These are phyloP conservation scores for Nesogale talazaci DNA, from an alignment of 2,113 vertebrate species.

Conservation along the genomic window DNA sequence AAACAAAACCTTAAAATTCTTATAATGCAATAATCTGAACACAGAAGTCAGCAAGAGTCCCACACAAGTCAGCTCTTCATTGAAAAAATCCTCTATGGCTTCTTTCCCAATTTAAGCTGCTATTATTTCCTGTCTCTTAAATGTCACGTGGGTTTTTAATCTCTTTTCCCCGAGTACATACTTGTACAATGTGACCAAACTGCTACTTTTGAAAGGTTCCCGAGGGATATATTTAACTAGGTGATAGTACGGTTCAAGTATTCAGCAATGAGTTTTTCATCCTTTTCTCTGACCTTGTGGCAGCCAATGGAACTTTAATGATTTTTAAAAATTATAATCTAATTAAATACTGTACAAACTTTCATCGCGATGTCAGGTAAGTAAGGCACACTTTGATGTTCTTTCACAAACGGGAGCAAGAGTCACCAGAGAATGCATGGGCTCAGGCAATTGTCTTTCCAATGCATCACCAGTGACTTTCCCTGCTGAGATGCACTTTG, in stretches of 20 bases:
- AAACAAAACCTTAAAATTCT: too few species aligned
- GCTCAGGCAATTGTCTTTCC: not conserved
- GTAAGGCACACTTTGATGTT: constrained; percentile 57
- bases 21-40: too few species aligned
- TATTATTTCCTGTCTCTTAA: not conserved
- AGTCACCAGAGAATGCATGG: constrained; percentile 44
- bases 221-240: constrained; percentile 52
- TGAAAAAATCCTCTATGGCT: constrained; percentile 17
- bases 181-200: constrained; percentile 54
- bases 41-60: not conserved
- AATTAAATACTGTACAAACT: constrained; percentile 67
- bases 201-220: constrained; percentile 57
- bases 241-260: constrained; percentile 45
- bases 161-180: constrained; percentile 39
- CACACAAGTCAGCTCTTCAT: not conserved
- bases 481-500: constrained; percentile 50
- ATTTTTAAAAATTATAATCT: constrained; percentile 61
- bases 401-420: constrained; percentile 46
- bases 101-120: constrained; percentile 12
- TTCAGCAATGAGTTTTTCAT: constrained; percentile 57
- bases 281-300: constrained; percentile 55
- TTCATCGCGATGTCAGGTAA: constrained; percentile 66
- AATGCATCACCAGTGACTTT: constrained; percentile 41
- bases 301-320: constrained; percentile 47
- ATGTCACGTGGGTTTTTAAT: constrained; percentile 36